Evolutionary conservation across 2,797 vertebrate species (phyloP).

Genomic region (Enteromius viviparus): DNA sequence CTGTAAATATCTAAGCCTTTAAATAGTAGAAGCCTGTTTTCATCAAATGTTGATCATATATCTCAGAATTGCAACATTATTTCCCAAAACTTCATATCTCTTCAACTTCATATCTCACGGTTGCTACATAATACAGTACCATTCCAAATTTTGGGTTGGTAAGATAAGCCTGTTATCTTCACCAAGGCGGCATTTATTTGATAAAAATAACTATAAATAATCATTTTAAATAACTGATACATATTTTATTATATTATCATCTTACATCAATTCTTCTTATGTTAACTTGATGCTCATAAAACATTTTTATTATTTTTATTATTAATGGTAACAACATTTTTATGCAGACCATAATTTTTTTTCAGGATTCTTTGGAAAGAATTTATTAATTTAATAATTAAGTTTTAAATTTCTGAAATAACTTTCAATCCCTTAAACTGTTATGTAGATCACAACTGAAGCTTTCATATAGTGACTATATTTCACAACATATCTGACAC

Average conservation of each 20-base stretch:
- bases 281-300: not conserved
- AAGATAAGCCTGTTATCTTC: not conserved
- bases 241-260: not conserved
- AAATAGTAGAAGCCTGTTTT: not conserved
- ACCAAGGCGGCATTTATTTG: not conserved
- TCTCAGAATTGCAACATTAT: not conserved
- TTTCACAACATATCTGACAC: not conserved
- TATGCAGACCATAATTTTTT: not conserved
- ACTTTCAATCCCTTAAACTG: no score
- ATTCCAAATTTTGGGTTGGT: not conserved
- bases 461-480: not conserved
- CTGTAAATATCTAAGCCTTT: not conserved
- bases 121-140: not conserved
- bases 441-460: not conserved
- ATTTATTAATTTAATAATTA: no score
- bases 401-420: not conserved
- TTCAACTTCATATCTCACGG: not conserved
- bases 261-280: not conserved
- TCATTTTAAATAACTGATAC: not conserved
- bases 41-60: not conserved
- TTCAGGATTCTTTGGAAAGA: not conserved
- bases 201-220: not conserved
- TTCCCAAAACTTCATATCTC: not conserved
- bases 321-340: not conserved
- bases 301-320: not conserved